These are phyloP conservation scores for Tragelaphus buxtoni DNA, from an alignment of 2,113 vertebrate genomes.

Conservation along the genomic window DNA sequence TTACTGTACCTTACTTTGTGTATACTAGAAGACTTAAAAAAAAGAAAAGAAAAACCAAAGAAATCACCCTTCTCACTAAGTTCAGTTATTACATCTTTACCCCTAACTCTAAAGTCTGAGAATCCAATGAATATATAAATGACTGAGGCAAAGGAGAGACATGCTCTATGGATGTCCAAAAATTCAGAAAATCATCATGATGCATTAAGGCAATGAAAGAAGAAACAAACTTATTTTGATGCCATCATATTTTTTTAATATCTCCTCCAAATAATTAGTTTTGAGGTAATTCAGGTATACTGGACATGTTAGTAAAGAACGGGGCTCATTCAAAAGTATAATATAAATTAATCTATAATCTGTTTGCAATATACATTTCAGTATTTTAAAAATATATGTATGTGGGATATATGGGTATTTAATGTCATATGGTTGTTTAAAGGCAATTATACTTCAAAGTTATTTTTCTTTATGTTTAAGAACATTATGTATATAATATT, in stretches of 20 bases:
- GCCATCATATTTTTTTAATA: background rate
- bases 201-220: background rate
- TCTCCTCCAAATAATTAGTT: background rate
- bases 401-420: background rate
- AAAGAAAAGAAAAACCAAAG: background rate
- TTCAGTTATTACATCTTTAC: background rate
- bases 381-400: background rate
- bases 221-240: background rate
- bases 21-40: background rate
- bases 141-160: background rate
- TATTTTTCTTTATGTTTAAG: too few relatives aligned
- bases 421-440: background rate
- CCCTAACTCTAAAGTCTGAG: background rate
- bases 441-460: background rate
- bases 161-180: rapidly evolving
- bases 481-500: too few relatives aligned
- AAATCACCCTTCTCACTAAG: background rate
- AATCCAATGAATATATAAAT: background rate
- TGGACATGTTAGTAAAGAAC: background rate
- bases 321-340: background rate
- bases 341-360: background rate
- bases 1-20: background rate
- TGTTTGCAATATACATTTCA: background rate
- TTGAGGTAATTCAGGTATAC: background rate
- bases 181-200: background rate